Percentiles rank a stretch among this genome's conserved stretches.
Evolutionary conservation across 2,113 vertebrate species (phyloP).

Genomic region (Microcebus murinus): DNA sequence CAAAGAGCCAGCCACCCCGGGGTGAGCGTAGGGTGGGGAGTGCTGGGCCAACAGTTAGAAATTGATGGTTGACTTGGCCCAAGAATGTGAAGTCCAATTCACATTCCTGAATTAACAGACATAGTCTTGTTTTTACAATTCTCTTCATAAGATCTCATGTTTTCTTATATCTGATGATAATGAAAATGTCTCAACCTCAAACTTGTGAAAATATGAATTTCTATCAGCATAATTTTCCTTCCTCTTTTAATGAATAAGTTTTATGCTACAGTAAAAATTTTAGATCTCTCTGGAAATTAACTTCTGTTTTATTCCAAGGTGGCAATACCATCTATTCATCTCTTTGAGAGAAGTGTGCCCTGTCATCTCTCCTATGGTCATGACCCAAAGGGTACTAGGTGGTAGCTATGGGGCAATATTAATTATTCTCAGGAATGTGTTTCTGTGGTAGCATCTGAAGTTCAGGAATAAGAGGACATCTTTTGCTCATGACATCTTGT

Average conservation of each 20-base stretch:
- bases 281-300: constrained; percentile 34
- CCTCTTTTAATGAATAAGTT: constrained; percentile 32
- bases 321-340: background rate
- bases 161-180: constrained; percentile 4
- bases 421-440: constrained; percentile 58
- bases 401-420: background rate
- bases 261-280: background rate
- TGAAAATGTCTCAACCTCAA: constrained; percentile 41
- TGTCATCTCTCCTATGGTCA: background rate
- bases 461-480: constrained; percentile 34
- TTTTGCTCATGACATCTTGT: constrained; percentile 38
- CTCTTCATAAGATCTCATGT: background rate
- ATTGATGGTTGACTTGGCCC: background rate
- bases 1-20: background rate
- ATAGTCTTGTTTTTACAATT: background rate
- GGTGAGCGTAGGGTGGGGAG: no score
- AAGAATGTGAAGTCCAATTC: background rate
- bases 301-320: background rate
- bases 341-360: background rate
- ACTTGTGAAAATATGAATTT: constrained; percentile 35
- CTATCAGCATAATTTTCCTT: background rate
- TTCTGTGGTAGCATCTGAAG: constrained; percentile 1
- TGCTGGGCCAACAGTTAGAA: background rate
- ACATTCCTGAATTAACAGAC: background rate
- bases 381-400: constrained; percentile 14